Evolutionary conservation across 1,140 invertebrate species (phyloP), one percentile per base, ranked within the genome.

Genomic region (Drosophila nasuta): DNA sequence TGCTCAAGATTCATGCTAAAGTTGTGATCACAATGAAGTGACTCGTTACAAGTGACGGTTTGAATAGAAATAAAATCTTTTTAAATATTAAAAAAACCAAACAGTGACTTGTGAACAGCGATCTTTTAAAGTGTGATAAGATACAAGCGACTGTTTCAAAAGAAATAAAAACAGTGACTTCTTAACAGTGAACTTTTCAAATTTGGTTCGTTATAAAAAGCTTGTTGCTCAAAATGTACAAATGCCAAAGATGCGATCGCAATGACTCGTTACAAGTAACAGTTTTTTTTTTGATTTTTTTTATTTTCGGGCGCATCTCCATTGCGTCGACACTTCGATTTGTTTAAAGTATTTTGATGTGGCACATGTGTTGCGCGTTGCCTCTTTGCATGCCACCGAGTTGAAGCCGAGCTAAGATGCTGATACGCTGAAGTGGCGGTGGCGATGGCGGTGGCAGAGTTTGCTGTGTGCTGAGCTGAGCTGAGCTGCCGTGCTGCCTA

Each of bases 261-360:
- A n/a, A 7, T 49, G 28, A 41, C 30, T 28, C 11, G 63, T 52
- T 38, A 54, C 46, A 35, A 25, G 45, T 67, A 13, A 35, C 67
- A 13, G 35, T 25, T 28, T 46, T 45, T 4, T 49, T 8, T n/a
- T n/a, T n/a, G n/a, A n/a, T 1, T 2, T 20, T 20, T 8, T 49
- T 8, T 3, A 0, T 25, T 25, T 25, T 25, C 3, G n/a, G 30
- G 5, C 5, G 48, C 65, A 74, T 48, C 43, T 57, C 65, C 35
- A 33, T 35, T 25, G 58, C 33, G 15, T 58, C 13, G 45, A 65
- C 68, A 48, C 45, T 88, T 81, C 68, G 83, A 89, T 89, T 89
- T 89, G 83, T 88, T 88, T 88, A 89, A 89, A 88, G 85, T 78
- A 89, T 83, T 83, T 83, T 83, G 45, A 52, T 48, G 52, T 43